Conservation (phyloP, 2,797 vertebrate genomes). For the Neomorphus geoffroyi region DNA sequence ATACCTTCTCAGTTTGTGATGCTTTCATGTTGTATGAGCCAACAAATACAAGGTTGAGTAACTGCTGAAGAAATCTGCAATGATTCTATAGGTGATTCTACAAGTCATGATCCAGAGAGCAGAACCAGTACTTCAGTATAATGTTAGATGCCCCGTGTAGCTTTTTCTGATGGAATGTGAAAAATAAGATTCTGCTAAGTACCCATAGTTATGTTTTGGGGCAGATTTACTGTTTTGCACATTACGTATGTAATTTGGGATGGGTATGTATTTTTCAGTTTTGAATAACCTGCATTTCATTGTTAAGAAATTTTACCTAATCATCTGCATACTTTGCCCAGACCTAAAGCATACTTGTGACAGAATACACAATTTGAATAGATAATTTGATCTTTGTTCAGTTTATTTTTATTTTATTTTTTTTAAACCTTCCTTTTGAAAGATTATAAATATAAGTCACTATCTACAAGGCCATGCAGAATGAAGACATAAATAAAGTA, state of each 20-base stretch:
- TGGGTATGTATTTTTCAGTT: neutral
- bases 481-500: neutral
- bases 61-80: neutral
- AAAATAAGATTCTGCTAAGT: neutral
- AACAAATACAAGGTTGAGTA: neutral
- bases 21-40: neutral
- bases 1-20: neutral
- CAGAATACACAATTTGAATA: neutral
- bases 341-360: neutral
- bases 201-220: neutral
- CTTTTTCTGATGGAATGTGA: neutral
- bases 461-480: neutral
- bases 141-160: neutral
- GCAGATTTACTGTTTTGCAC: neutral
- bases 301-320: neutral
- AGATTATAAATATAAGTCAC: neutral
- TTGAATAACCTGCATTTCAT: neutral
- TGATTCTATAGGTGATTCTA: neutral
- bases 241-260: neutral
- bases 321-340: neutral
- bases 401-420: rapidly evolving
- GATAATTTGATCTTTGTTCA: neutral
- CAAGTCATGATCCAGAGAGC: neutral
- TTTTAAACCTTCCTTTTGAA: neutral
- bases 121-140: neutral